Evolutionary conservation across 2,797 vertebrate genomes (phyloP).

Genomic region (Agapornis canus): DNA sequence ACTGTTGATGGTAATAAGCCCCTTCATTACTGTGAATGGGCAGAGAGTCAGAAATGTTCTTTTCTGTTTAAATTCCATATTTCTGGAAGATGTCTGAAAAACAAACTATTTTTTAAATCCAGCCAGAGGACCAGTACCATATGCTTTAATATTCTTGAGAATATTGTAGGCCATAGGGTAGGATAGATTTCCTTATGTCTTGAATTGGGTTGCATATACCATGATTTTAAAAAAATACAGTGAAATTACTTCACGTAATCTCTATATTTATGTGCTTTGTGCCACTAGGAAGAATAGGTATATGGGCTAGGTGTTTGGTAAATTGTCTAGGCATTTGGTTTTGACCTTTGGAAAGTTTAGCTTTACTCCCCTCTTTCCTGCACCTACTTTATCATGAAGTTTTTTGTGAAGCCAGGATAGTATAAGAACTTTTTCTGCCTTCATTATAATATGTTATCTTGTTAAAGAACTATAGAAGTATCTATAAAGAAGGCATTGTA

Average conservation of each 20-base stretch:
- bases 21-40: not conserved
- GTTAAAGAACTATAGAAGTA: not conserved
- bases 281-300: not conserved
- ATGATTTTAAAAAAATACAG: not conserved
- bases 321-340: not conserved
- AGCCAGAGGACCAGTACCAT: not conserved
- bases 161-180: not conserved
- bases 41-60: not conserved
- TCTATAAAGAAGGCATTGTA: not conserved
- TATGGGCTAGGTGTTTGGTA: accelerated
- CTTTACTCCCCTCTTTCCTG: not conserved
- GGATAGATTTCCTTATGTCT: not conserved
- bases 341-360: not conserved
- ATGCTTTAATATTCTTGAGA: not conserved
- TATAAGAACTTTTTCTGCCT: not conserved
- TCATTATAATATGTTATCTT: not conserved
- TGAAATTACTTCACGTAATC: not conserved
- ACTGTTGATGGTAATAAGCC: not conserved
- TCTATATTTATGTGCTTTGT: not conserved
- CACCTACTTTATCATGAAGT: too few relatives aligned
- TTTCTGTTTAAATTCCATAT: not conserved
- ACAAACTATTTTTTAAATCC: not conserved
- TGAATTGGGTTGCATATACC: not conserved
- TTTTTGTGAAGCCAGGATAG: not conserved
- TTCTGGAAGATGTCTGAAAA: not conserved